Percentiles rank a stretch among this genome's conserved stretches.
phyloP scores from a whole-genome alignment of 2,113 vertebrate species.

The Dasyornis broadbenti region DNA sequence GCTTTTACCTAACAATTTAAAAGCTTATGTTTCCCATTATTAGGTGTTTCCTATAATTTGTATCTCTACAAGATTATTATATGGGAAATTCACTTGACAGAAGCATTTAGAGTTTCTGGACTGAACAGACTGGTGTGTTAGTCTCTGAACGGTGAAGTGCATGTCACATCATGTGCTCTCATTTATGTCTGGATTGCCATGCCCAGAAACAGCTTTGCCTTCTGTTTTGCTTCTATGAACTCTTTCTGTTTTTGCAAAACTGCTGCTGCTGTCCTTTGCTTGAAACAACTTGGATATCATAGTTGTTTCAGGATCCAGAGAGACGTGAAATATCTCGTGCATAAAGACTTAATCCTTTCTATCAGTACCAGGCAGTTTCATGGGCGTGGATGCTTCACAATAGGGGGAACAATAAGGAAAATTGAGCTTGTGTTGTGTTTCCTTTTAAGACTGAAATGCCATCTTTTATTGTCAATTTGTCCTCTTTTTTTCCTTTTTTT shows the following conservation, averaged over 20 bases:
- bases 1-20: neutral
- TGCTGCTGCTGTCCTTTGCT: neutral
- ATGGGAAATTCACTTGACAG: slow-evolving; percentile 12
- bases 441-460: neutral
- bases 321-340: neutral
- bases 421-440: neutral
- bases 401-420: neutral
- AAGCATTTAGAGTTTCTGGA: neutral
- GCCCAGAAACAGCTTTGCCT: neutral
- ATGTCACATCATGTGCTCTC: neutral
- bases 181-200: neutral
- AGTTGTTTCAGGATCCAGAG: neutral
- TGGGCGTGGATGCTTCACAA: neutral
- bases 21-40: neutral
- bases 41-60: slow-evolving; percentile 15
- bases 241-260: neutral
- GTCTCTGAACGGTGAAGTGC: neutral
- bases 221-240: neutral
- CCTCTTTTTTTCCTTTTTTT: neutral
- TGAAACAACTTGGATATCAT: neutral
- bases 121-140: neutral
- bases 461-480: neutral
- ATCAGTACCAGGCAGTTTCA: neutral
- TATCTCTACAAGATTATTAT: neutral
- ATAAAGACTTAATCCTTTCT: neutral